Evolutionary conservation across 1,140 invertebrate genomes (phyloP).

Genomic region (Drosophila nebulosa): DNA sequence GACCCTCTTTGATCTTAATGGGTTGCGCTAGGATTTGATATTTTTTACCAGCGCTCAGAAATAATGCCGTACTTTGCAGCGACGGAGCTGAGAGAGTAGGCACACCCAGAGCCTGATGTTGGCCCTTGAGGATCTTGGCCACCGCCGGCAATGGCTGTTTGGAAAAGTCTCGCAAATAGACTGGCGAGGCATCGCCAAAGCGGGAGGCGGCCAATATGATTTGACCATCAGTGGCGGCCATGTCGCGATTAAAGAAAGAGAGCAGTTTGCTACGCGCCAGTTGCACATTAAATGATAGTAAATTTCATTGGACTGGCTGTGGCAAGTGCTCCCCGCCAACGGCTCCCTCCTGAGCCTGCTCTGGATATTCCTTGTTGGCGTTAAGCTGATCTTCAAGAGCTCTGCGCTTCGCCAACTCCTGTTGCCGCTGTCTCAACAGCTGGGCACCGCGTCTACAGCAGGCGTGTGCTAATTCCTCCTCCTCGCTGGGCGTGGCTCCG

Average conservation of each 20-base stretch:
- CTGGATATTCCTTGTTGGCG: conserved; percentile 29
- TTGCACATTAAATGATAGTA: conserved; percentile 81
- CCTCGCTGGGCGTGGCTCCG: conserved; percentile 28
- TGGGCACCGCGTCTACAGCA: conserved; percentile 67
- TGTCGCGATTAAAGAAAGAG: conserved; percentile 81
- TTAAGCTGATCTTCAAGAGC: conserved; percentile 66
- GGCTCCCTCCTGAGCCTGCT: conserved; percentile 25
- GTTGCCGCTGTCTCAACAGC: conserved; percentile 59
- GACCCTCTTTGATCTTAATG: conserved; percentile 94
- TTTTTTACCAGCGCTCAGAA: conserved; percentile 90
- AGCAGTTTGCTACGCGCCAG: conserved; percentile 80
- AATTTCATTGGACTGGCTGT: conserved; percentile 79
- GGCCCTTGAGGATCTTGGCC: conserved; percentile 94
- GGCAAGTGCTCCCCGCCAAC: conserved; percentile 47
- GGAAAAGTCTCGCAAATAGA: conserved; percentile 82
- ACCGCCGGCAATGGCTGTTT: conserved; percentile 91
- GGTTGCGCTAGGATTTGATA: conserved; percentile 94
- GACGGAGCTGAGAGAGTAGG: conserved; percentile 91
- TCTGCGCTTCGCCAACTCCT: conserved; percentile 54
- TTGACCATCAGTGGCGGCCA: conserved; percentile 93
- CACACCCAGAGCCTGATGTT: conserved; percentile 93
- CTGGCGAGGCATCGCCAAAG: conserved; percentile 86
- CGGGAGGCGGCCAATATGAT: conserved; percentile 90
- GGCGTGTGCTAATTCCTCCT: conserved; percentile 61
- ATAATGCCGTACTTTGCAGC: conserved; percentile 90